A percentile compares a stretch with the other conserved stretches of the same genome.
phyloP scores from a whole-genome alignment of 2,888 invertebrate genomes.

The Opisthograptis luteolata region DNA sequence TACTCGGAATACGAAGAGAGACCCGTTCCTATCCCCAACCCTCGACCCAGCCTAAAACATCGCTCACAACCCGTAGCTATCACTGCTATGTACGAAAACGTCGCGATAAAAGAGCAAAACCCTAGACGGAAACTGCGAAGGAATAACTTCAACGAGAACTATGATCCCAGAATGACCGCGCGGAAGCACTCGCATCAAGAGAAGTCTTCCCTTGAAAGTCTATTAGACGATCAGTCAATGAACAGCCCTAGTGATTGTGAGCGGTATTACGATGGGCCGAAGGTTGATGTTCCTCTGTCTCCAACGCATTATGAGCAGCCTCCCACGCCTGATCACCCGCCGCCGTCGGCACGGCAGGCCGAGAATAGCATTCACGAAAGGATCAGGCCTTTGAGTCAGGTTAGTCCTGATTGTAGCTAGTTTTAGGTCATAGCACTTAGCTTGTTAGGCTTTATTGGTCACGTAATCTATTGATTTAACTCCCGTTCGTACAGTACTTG shows the following conservation, averaged over 20 bases:
- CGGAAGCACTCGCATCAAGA: constrained; percentile 81
- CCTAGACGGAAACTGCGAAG: constrained; percentile 88
- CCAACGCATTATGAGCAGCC: constrained; percentile 96
- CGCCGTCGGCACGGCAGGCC: constrained; percentile 95
- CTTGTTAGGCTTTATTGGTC: constrained; percentile 2
- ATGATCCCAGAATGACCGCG: constrained; percentile 79
- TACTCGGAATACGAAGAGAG: constrained; percentile 83
- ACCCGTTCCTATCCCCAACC: constrained; percentile 73
- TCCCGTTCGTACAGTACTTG: constrained; percentile 1
- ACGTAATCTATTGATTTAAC: constrained; percentile 11
- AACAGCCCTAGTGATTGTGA: constrained; percentile 80
- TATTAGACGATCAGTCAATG: constrained; percentile 84
- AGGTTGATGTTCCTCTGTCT: constrained; percentile 88
- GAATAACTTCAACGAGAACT: constrained; percentile 85
- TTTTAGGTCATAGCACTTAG: constrained; percentile 26
- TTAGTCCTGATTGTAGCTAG: constrained; percentile 81
- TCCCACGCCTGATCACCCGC: constrained; percentile 97
- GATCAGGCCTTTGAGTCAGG: constrained; percentile 95
- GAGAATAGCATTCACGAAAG: constrained; percentile 95
- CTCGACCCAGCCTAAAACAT: constrained; percentile 74
- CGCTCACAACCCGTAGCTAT: constrained; percentile 88
- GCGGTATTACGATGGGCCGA: constrained; percentile 68
- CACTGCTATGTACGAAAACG: constrained; percentile 89
- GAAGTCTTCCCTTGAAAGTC: constrained; percentile 84
- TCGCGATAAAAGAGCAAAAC: constrained; percentile 88